Evolutionary conservation across 2,113 vertebrate species (phyloP).

Genomic region (Reinhardtius hippoglossoides): DNA sequence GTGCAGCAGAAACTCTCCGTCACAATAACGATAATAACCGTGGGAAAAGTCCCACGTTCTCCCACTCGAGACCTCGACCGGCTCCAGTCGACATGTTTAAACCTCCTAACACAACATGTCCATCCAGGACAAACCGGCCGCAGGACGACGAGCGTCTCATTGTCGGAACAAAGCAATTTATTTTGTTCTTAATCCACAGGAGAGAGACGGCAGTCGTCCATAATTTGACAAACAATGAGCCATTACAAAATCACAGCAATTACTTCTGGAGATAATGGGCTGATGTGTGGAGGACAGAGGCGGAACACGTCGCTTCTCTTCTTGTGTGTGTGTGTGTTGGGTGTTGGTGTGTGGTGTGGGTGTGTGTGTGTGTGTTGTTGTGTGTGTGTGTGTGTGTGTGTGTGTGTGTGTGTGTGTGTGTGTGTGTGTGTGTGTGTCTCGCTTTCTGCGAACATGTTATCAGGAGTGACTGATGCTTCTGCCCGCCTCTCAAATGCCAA

Average conservation of each 20-base stretch:
- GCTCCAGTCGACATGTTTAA: no score
- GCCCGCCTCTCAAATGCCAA: not conserved
- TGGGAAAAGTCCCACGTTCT: not conserved
- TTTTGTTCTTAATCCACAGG: slow-evolving; percentile 28
- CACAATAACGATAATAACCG: no score
- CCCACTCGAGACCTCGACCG: not conserved
- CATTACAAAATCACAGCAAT: slow-evolving; percentile 50
- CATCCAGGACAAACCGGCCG: not conserved
- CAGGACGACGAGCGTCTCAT: not conserved
- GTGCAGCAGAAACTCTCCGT: no score
- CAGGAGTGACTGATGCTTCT: slow-evolving; percentile 6
- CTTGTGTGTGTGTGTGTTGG: not conserved
- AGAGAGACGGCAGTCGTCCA: slow-evolving; percentile 35
- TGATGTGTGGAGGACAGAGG: slow-evolving; percentile 9
- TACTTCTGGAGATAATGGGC: slow-evolving; percentile 48
- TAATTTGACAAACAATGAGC: slow-evolving; percentile 43
- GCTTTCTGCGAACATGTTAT: not conserved
- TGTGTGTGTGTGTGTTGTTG: not conserved
- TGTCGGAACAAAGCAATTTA: slow-evolving; percentile 49
- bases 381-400: not conserved
- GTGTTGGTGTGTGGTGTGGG: not conserved
- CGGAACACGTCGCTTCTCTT: not conserved
- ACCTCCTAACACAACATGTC: no score
- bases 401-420: not conserved
- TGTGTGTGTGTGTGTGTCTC: not conserved